These are phyloP conservation scores for Hippopotamus amphibius DNA, from an alignment of 2,113 vertebrate genomes.

Conservation along the genomic window DNA sequence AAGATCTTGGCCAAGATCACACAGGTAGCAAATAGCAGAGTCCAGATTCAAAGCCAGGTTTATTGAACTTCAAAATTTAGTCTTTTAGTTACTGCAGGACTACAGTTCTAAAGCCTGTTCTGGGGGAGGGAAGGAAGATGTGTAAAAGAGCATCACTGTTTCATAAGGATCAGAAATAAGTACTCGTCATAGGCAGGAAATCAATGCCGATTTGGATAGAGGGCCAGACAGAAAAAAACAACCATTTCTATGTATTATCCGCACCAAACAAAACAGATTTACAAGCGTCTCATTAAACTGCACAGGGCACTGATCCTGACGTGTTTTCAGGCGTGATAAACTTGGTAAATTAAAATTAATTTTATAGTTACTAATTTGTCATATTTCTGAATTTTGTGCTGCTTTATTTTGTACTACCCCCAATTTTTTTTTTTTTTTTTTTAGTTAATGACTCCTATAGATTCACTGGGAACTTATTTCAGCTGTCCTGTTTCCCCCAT, in stretches of 20 bases:
- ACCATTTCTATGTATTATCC: not conserved
- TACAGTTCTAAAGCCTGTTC: not conserved
- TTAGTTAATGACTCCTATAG: not conserved
- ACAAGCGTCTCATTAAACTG: conserved; percentile 15
- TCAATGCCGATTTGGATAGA: not conserved
- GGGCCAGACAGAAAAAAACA: not conserved
- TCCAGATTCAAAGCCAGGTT: conserved; percentile 16
- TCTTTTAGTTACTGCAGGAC: not conserved
- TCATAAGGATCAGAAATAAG: not conserved
- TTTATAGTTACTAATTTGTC: not conserved
- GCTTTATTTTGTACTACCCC: not conserved
- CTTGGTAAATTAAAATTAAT: conserved; percentile 4
- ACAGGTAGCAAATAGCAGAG: not conserved
- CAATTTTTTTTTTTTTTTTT: not conserved
- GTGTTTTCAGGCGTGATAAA: conserved; percentile 10
- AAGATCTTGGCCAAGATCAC: not conserved
- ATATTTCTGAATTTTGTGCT: conserved; percentile 42
- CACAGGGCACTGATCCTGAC: not conserved
- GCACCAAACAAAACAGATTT: not conserved
- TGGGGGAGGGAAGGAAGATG: not conserved
- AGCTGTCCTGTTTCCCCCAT: not conserved
- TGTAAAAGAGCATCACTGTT: not conserved
- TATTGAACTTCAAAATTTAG: conserved; percentile 30
- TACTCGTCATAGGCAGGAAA: not conserved
- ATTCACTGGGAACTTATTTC: not conserved